A percentile compares a stretch with the other conserved stretches of the same genome.
phyloP scores from a whole-genome alignment of 2,113 vertebrate genomes.

The Colius striatus region DNA sequence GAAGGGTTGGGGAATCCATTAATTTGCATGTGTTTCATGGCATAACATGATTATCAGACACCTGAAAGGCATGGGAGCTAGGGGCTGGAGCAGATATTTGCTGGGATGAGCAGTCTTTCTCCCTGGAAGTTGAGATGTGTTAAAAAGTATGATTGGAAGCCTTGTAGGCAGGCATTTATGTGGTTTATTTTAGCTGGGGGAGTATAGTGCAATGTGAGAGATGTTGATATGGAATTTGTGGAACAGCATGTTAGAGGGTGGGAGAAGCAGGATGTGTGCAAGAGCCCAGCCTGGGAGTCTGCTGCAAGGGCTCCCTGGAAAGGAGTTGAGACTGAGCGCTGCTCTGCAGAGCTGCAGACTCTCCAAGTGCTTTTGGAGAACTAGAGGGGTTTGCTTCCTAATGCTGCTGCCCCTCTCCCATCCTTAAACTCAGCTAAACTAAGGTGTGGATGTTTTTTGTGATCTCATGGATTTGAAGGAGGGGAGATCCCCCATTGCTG shows the following conservation, averaged over 20 bases:
- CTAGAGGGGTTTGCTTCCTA: not conserved
- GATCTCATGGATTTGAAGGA: not conserved
- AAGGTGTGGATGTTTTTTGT: rapidly evolving
- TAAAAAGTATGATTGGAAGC: not conserved
- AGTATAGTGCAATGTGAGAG: not conserved
- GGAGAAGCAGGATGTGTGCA: not conserved
- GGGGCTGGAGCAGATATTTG: not conserved
- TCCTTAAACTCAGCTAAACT: not conserved
- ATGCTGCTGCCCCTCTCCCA: not conserved
- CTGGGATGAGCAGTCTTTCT: not conserved
- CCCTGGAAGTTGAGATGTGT: not conserved
- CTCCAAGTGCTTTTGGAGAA: rapidly evolving
- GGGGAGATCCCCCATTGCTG: not conserved
- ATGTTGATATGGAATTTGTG: slow-evolving; percentile 2
- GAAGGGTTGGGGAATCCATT: not conserved
- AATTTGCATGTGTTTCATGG: not conserved
- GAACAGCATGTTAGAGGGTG: not conserved
- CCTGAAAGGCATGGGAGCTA: not conserved
- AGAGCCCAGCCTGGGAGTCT: not conserved
- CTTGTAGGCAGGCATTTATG: not conserved
- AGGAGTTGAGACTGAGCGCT: not conserved
- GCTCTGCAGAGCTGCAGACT: rapidly evolving
- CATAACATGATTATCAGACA: not conserved
- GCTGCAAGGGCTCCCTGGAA: not conserved
- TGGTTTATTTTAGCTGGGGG: not conserved